phyloP scores from a whole-genome alignment of 2,888 invertebrate species.

The Dascillus cervinus region DNA sequence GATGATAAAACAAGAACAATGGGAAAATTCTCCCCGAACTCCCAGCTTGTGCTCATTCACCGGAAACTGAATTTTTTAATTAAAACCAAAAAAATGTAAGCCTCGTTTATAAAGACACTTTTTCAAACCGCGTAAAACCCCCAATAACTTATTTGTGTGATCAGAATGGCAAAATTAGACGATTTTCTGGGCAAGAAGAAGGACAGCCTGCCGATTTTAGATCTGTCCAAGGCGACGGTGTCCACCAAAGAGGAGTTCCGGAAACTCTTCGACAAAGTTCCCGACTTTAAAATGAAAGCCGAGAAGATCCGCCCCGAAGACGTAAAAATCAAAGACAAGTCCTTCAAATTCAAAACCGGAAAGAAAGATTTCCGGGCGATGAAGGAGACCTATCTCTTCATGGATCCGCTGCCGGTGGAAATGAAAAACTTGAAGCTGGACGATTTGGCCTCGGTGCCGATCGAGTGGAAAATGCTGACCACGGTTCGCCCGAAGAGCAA shows the following conservation, averaged over 20 bases:
- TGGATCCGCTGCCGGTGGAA: constrained; percentile 75
- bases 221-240: constrained; percentile 71
- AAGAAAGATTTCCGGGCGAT: constrained; percentile 63
- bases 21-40: constrained; percentile 40
- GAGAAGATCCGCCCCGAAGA: constrained; percentile 77
- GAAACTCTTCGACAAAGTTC: constrained; percentile 75
- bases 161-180: constrained; percentile 61
- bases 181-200: constrained; percentile 81
- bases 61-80: constrained; percentile 17
- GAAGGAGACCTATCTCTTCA: constrained; percentile 56
- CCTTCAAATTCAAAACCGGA: constrained; percentile 65
- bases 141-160: constrained; percentile 1
- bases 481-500: constrained; percentile 77
- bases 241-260: constrained; percentile 77
- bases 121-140: background rate
- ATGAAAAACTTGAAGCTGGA: constrained; percentile 68
- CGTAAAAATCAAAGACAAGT: constrained; percentile 65
- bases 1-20: constrained; percentile 46
- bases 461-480: constrained; percentile 91
- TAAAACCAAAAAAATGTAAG: no score
- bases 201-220: constrained; percentile 74
- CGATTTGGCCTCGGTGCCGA: constrained; percentile 76
- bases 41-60: constrained; percentile 21
- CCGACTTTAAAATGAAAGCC: constrained; percentile 82
- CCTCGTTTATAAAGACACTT: background rate